Percentiles rank a stretch among this genome's conserved stretches.
Conservation (phyloP, 2,797 vertebrate genomes). For the Alectoris magna region DNA sequence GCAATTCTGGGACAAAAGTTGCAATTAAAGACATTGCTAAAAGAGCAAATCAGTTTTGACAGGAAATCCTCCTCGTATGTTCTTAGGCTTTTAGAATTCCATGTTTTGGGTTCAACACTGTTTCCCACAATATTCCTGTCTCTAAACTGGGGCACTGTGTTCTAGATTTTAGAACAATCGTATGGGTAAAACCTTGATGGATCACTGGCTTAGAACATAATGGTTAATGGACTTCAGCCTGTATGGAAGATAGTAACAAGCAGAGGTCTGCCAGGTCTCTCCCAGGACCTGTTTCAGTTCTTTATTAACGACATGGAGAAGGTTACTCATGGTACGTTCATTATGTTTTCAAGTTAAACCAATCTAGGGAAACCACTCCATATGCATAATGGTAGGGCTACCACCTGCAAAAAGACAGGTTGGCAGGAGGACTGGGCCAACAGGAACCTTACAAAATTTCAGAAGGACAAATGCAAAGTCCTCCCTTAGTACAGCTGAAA, state of each 20-base stretch:
- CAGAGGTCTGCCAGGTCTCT: neutral
- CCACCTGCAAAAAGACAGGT: neutral
- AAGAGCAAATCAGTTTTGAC: neutral
- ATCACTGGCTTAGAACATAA: neutral
- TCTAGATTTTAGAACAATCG: neutral
- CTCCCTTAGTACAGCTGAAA: neutral
- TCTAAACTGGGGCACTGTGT: neutral
- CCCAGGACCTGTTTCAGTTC: neutral
- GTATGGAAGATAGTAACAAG: neutral
- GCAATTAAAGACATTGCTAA: neutral
- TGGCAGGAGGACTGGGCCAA: neutral
- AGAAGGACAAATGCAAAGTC: neutral
- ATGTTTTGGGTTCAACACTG: neutral
- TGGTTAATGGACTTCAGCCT: neutral
- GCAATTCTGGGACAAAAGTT: neutral
- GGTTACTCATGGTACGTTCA: accelerated
- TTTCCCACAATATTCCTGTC: neutral
- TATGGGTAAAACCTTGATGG: neutral
- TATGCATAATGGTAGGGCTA: accelerated
- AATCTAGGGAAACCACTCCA: neutral
- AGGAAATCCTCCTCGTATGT: neutral
- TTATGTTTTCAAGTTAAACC: neutral
- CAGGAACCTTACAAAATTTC: neutral
- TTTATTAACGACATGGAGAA: neutral
- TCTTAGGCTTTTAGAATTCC: neutral